Conservation (phyloP, 1,140 invertebrate genomes). For the Campoletis sonorensis region DNA sequence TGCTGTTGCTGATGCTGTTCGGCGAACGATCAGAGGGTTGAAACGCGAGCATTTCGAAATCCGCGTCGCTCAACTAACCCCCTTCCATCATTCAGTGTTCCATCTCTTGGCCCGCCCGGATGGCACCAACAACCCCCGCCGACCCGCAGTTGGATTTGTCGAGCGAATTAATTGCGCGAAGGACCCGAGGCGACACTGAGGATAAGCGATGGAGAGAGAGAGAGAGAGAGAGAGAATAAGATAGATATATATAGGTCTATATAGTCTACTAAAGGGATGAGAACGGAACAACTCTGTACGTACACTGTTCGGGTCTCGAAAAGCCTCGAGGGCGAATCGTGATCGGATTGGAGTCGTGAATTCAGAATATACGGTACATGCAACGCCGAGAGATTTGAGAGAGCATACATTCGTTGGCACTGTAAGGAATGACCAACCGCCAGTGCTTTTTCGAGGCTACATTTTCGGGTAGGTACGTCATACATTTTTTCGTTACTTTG, state of each 20-base stretch:
- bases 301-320: slow-evolving; percentile 14
- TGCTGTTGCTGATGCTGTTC: slow-evolving; percentile 34
- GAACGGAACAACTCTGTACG: neutral
- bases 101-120: neutral
- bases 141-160: slow-evolving; percentile 40
- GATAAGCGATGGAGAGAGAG: slow-evolving; percentile 14
- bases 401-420: slow-evolving; percentile 11
- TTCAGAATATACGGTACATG: slow-evolving; percentile 28
- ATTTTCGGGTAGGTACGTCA: neutral
- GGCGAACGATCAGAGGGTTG: slow-evolving; percentile 31
- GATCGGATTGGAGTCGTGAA: slow-evolving; percentile 38
- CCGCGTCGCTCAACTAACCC: slow-evolving; percentile 23
- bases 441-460: neutral
- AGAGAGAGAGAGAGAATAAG: slow-evolving; percentile 12
- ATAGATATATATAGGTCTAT: neutral
- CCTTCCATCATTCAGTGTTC: neutral
- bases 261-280: slow-evolving; percentile 13
- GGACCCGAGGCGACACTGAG: slow-evolving; percentile 34
- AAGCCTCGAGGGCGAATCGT: slow-evolving; percentile 34
- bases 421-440: neutral
- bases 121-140: slow-evolving; percentile 38
- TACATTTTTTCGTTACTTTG: neutral
- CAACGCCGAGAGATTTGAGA: neutral
- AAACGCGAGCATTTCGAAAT: slow-evolving; percentile 25
- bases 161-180: slow-evolving; percentile 45